Conservation (phyloP, 2,797 vertebrate species). For the Oceanodroma leucorhoa region DNA sequence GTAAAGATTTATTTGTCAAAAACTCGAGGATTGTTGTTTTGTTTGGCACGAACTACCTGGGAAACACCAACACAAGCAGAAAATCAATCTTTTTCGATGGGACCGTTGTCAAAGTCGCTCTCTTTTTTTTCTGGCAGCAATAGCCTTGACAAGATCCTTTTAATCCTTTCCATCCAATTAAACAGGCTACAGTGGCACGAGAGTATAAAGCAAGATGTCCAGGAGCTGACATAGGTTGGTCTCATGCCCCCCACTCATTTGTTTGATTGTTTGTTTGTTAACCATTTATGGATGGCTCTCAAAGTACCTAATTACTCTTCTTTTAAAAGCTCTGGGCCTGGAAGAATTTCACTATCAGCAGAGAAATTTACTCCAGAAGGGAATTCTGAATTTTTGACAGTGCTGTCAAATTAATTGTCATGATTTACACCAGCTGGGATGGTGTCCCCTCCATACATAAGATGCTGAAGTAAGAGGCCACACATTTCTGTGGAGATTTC, state of each 20-base stretch:
- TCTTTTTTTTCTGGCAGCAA: neutral
- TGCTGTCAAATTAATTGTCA: neutral
- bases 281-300: neutral
- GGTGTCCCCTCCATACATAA: neutral
- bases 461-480: neutral
- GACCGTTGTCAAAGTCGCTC: neutral
- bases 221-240: neutral
- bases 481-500: neutral
- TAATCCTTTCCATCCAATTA: constrained; percentile 21
- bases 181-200: neutral
- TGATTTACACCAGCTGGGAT: neutral
- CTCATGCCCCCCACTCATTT: neutral
- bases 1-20: neutral
- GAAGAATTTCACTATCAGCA: neutral
- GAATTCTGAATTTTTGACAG: neutral
- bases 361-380: neutral
- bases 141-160: constrained; percentile 7
- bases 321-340: neutral
- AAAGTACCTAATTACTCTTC: neutral
- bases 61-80: neutral
- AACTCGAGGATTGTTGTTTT: neutral
- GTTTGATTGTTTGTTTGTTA: neutral
- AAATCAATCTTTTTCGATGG: neutral
- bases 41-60: neutral
- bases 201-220: neutral